phyloP scores from a whole-genome alignment of 2,113 vertebrate genomes.

The Naja naja region DNA sequence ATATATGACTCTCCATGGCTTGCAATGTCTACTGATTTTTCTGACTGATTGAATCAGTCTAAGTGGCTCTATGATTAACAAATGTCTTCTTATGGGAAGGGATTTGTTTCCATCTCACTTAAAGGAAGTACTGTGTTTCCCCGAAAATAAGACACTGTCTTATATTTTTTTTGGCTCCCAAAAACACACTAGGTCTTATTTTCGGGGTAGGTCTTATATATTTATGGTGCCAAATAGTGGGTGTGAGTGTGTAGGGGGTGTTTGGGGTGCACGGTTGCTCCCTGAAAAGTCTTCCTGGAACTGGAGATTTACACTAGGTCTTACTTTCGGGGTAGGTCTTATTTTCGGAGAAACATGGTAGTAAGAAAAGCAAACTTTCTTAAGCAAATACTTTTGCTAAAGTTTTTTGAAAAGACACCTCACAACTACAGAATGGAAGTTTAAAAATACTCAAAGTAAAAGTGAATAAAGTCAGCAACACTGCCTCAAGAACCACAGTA shows the following conservation, averaged over 20 bases:
- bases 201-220: too few relatives aligned
- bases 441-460: background rate
- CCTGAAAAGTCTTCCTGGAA: too few relatives aligned
- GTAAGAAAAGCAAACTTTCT: background rate
- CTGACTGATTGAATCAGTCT: background rate
- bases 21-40: background rate
- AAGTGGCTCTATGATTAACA: background rate
- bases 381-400: background rate
- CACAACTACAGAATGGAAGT: background rate
- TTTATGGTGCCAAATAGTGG: too few relatives aligned
- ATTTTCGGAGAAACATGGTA: too few relatives aligned
- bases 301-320: too few relatives aligned
- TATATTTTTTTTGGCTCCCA: too few relatives aligned
- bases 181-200: too few relatives aligned
- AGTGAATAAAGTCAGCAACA: background rate
- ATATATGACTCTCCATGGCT: background rate
- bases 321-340: too few relatives aligned
- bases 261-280: too few relatives aligned
- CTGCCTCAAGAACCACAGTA: background rate
- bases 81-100: background rate
- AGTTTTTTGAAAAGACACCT: background rate
- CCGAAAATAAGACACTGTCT: too few relatives aligned
- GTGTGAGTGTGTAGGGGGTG: too few relatives aligned
- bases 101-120: background rate
- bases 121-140: too few relatives aligned